Evolutionary conservation across 2,113 vertebrate species (phyloP).

Genomic region (Shinisaurus crocodilurus): DNA sequence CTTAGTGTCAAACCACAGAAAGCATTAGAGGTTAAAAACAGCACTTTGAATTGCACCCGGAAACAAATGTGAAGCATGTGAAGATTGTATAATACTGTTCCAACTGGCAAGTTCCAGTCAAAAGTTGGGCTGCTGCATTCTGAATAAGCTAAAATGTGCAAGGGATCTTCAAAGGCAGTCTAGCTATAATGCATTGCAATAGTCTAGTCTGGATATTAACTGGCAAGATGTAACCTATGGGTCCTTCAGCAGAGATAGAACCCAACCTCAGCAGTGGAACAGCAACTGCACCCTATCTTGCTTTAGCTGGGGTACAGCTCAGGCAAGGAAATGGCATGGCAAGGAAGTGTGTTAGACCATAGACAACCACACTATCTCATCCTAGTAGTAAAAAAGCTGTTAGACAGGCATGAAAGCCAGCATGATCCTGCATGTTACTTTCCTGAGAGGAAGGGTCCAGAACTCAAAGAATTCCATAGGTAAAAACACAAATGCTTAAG

Average conservation of each 20-base stretch:
- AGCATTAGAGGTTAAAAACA: not conserved
- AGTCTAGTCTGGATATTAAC: not conserved
- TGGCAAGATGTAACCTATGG: not conserved
- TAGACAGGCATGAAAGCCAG: not conserved
- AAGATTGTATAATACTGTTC: not conserved
- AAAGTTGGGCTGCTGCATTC: not conserved
- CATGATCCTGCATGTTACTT: not conserved
- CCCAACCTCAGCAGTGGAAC: not conserved
- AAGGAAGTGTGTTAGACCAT: not conserved
- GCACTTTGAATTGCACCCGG: not conserved
- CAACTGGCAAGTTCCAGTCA: not conserved
- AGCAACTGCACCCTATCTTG: not conserved
- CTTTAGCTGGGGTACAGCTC: not conserved
- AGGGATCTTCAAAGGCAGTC: not conserved
- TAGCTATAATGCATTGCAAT: not conserved
- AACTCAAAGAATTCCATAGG: not conserved
- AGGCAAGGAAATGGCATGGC: not conserved
- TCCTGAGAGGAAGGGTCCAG: not conserved
- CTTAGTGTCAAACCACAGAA: not conserved
- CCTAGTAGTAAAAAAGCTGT: not conserved
- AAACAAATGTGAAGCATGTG: not conserved
- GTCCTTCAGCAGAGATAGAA: not conserved
- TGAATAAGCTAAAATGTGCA: not conserved
- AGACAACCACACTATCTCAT: too few relatives aligned
- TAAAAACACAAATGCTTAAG: too few relatives aligned